Conservation (phyloP, 1,140 invertebrate genomes). For the Drosophila sucinea region DNA sequence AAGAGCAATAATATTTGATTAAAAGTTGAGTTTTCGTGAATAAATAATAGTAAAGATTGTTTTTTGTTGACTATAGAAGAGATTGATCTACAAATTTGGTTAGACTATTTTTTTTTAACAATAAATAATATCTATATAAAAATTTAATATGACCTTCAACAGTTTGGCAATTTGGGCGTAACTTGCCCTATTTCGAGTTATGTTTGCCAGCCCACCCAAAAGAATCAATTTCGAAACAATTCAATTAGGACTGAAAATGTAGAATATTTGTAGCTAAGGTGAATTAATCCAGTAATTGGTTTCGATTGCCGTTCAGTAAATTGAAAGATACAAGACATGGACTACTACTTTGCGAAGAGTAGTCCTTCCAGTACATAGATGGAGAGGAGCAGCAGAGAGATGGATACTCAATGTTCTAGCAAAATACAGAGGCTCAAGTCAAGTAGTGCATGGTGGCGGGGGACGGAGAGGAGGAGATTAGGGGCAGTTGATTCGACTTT, state of each 20-base stretch:
- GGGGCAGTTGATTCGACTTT: neutral
- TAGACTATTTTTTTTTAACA: too few species aligned
- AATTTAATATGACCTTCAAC: neutral
- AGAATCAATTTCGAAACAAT: neutral
- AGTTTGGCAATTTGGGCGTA: neutral
- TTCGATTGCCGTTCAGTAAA: conserved; percentile 8
- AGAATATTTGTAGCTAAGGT: neutral
- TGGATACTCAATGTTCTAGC: neutral
- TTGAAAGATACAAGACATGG: conserved; percentile 1
- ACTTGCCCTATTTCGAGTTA: neutral
- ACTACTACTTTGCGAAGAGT: neutral
- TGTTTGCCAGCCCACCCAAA: neutral
- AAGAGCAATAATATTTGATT: too few species aligned
- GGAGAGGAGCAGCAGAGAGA: neutral
- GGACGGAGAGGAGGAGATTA: neutral
- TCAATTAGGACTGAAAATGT: conserved; percentile 5
- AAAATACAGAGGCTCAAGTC: conserved; percentile 1
- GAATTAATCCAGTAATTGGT: conserved; percentile 12
- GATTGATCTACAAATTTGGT: too few species aligned
- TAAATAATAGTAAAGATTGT: too few species aligned
- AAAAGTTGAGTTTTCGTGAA: too few species aligned
- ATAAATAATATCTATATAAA: too few species aligned
- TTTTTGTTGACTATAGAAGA: too few species aligned
- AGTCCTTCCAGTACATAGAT: neutral
- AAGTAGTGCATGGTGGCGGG: neutral